These are phyloP conservation scores for Cantharis rustica DNA, from an alignment of 2,888 invertebrate genomes.

Conservation along the genomic window DNA sequence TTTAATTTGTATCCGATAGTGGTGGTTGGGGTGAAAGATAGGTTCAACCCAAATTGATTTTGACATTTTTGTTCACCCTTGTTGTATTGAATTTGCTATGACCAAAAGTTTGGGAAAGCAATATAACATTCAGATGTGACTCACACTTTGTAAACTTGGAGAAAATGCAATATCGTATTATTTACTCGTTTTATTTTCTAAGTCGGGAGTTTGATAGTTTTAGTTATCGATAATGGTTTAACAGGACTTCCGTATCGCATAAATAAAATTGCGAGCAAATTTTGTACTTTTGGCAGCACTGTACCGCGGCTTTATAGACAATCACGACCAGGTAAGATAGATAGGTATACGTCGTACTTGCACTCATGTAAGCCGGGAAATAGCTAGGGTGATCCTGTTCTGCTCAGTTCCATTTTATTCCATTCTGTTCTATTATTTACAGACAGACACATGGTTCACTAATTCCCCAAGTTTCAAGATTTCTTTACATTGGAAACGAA, in stretches of 20 bases:
- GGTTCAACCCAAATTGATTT: constrained; percentile 1
- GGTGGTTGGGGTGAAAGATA: background rate
- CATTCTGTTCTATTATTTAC: constrained; percentile 1
- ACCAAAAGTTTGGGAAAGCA: background rate
- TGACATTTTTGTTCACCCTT: background rate
- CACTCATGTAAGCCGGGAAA: background rate
- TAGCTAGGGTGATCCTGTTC: background rate
- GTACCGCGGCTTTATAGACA: background rate
- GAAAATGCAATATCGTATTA: background rate
- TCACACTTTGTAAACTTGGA: background rate
- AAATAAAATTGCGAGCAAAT: background rate
- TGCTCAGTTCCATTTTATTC: background rate
- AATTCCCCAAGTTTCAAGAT: constrained; percentile 1
- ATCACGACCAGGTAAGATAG: background rate
- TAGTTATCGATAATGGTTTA: background rate
- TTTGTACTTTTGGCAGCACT: background rate
- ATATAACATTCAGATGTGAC: background rate
- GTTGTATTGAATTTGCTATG: background rate
- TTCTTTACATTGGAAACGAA: constrained; percentile 3
- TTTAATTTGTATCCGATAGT: background rate
- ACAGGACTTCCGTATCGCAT: background rate
- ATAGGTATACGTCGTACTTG: background rate
- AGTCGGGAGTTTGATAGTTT: background rate
- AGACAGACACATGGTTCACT: background rate
- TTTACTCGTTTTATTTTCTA: background rate